Base-by-base conservation (phyloP, 2,888 invertebrate genomes). In the Trichogramma evanescens region DNA sequence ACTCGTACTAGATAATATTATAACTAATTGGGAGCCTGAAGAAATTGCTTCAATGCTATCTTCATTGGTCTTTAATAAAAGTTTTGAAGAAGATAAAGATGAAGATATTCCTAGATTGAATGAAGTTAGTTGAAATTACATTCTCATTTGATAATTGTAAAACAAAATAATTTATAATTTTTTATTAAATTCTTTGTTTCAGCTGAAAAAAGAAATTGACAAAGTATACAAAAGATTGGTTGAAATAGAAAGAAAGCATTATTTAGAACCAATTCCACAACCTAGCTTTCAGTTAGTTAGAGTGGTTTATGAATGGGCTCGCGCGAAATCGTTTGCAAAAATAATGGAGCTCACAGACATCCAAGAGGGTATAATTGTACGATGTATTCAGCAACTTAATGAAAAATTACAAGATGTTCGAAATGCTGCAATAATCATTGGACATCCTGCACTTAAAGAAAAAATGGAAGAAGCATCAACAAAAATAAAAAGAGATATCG, bases 311-410 rank as follows among this genome's bases (percentile, higher is more conserved):
- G 92, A 96, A 74, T 99, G 98, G 98, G 96, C 97, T 0, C 82
- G 87, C 53, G 91, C 93, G 70, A 75, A 94, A 83, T 91, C 95
- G 0, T 99, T 99, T 79, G 86, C 91, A 0, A 91, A 95, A 72
- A 96, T 99, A 62, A 95, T 94, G 87, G 83, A 88, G 67, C 79
- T 94, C 57, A 97, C 96, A 0, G 93, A 95, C 65, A 89, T 96
- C 0, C 97, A 99, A 75, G 99, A 99, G 77, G 99, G 99, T 1
- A 92, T 97, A 64, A 97, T 99, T 69, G 98, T 99, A 0, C 83
- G 97, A 54, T 95, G 95, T 73, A 98, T 99, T 66, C 98, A 98
- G 74, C 91, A 99, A 72, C 79, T 99, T 45, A 93, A 96, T 74
- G 99, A 99, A 82, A 87, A 88, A 0, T 84, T 97, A 67, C 84